These are phyloP conservation scores for Dasyornis broadbenti DNA, from an alignment of 2,113 vertebrate species.

Conservation along the genomic window DNA sequence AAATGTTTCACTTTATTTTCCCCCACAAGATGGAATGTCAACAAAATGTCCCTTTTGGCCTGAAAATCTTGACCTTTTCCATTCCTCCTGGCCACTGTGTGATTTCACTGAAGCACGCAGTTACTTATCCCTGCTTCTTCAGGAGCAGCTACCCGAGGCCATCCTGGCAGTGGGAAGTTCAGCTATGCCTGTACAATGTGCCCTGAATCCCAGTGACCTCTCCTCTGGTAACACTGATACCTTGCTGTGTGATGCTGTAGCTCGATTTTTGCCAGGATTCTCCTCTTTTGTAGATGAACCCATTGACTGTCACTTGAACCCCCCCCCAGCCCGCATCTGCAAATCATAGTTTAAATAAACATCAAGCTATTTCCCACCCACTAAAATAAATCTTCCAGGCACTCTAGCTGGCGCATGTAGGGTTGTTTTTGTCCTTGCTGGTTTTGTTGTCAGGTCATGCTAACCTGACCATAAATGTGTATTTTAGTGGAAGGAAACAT, in stretches of 20 bases:
- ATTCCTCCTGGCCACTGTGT: background rate
- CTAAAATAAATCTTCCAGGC: background rate
- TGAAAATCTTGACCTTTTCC: background rate
- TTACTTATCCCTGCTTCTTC: background rate
- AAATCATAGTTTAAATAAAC: background rate
- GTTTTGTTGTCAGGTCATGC: constrained; percentile 30
- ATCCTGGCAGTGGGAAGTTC: background rate
- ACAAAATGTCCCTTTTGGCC: background rate
- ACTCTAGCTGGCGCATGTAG: background rate
- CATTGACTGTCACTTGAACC: background rate
- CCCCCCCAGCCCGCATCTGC: rapidly evolving
- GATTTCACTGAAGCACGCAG: background rate
- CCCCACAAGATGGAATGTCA: background rate
- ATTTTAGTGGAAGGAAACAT: background rate
- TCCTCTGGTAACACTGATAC: background rate
- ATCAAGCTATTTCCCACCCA: background rate
- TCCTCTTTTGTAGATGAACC: background rate
- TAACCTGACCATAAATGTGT: constrained; percentile 22
- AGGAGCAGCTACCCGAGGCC: rapidly evolving
- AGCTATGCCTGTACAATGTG: rapidly evolving
- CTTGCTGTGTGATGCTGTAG: background rate
- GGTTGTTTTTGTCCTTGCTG: background rate
- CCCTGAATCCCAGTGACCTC: background rate
- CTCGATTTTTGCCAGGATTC: background rate
- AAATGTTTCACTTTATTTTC: background rate